Percentiles rank a stretch among this genome's conserved stretches.
These are phyloP conservation scores for Engystomops pustulosus DNA, from an alignment of 2,113 vertebrate genomes.

Conservation along the genomic window DNA sequence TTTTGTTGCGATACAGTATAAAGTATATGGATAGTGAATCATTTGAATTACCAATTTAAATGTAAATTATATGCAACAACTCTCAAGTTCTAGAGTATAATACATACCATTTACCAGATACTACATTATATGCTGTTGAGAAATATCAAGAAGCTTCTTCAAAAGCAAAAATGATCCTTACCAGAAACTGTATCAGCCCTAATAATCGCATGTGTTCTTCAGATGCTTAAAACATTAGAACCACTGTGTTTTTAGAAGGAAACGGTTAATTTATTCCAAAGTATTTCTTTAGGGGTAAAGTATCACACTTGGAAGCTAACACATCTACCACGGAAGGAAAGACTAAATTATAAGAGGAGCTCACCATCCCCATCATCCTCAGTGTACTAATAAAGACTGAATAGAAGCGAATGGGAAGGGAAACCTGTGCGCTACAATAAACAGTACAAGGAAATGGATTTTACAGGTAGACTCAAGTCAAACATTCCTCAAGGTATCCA, in stretches of 20 bases:
- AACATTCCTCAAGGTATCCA: neutral
- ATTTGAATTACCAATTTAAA: no score
- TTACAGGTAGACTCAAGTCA: conserved; percentile 7
- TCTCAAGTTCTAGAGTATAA: no score
- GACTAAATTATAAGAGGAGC: neutral
- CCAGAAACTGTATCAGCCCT: neutral
- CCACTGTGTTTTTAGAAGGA: neutral
- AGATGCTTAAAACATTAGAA: neutral
- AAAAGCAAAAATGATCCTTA: neutral
- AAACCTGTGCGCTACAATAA: neutral
- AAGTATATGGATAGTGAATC: no score
- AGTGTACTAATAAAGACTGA: neutral
- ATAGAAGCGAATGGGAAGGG: neutral
- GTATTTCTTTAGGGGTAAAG: neutral
- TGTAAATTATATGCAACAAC: no score
- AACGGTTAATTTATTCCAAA: neutral
- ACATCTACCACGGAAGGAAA: neutral
- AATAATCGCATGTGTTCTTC: no score
- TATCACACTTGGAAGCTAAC: neutral
- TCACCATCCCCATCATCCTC: neutral
- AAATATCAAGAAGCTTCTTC: neutral
- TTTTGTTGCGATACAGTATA: no score
- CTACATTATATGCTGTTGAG: no score
- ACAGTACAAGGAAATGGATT: neutral
- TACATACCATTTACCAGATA: no score